Base-by-base conservation (phyloP, 2,797 vertebrate genomes). In the Scarus forsteni region DNA sequence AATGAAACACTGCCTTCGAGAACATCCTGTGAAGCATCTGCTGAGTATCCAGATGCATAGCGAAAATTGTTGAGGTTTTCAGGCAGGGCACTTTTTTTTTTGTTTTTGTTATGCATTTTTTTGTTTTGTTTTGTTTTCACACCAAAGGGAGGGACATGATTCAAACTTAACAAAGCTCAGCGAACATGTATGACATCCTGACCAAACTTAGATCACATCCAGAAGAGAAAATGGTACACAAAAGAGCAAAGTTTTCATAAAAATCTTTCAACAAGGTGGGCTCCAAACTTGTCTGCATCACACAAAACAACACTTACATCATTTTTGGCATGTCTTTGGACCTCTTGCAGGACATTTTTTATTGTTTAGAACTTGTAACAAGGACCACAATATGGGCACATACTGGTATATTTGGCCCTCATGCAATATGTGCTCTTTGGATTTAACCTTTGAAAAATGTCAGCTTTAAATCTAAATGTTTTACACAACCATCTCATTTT, bases 1-100 rank as follows among this genome's bases (percentile, higher is more conserved):
- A 60, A 2, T 36, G 46, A 48, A 58, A 61, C 19, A 8, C 55
- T 65, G 38, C 63, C 70, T 3, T 66, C 70, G 3, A 66, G 65
- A 2, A 40, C n/a, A 1, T 58, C 52, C 35, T 68, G 58, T 39
- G 49, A 46, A 43, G 61, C 38, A 53, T 66, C 62, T 60, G 70
- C 50, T 8, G 50, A 15, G 15, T 65, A 65, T 8, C 62, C 48
- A 59, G 40, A 63, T 35, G 45, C 42, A 0, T 44, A 38, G 38
- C 52, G 15, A 42, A 66, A 64, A n/a, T 58, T 51, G 0, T 51
- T 19, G 34, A 51, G 43, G 0, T 72, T 62, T 70, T 62, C 44
- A 8, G 66, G 44, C 35, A 64, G 1, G n/a, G n/a, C n/a, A n/a
- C n/a, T n/a, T n/a, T n/a, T n/a, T n/a, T n/a, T n/a, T n/a, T n/a